phyloP scores from a whole-genome alignment of 2,888 invertebrate genomes.

The Epinotia ramella region DNA sequence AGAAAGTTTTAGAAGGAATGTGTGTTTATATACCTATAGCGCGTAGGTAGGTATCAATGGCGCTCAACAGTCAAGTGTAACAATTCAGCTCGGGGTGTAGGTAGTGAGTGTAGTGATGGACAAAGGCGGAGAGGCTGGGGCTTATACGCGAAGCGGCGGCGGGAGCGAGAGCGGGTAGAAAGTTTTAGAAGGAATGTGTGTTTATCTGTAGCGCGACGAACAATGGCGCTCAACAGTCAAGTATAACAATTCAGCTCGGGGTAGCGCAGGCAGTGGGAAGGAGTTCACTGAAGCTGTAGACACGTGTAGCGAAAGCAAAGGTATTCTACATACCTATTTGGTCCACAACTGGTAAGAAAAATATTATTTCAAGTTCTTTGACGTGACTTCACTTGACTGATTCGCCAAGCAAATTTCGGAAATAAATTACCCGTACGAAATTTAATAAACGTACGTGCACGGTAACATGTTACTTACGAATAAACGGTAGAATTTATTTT shows the following conservation, averaged over 20 bases:
- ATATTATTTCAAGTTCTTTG: no score
- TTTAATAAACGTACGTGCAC: neutral
- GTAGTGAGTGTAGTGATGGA: slow-evolving; percentile 54
- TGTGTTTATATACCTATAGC: slow-evolving; percentile 22
- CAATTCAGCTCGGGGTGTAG: slow-evolving; percentile 62
- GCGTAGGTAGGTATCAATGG: slow-evolving; percentile 38
- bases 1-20: slow-evolving; percentile 18
- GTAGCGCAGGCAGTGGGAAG: neutral
- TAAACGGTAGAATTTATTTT: no score
- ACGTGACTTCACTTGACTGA: no score
- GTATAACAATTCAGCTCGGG: slow-evolving; percentile 65
- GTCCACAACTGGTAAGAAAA: no score
- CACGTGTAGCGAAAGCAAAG: no score
- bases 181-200: no score
- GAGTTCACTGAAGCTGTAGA: no score
- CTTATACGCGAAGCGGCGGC: neutral
- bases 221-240: slow-evolving; percentile 58
- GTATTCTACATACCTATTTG: no score
- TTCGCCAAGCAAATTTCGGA: neutral
- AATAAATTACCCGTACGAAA: neutral
- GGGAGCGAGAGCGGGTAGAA: neutral
- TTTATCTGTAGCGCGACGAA: no score
- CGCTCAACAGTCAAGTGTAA: slow-evolving; percentile 69
- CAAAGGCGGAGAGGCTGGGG: slow-evolving; percentile 57
- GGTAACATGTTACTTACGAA: no score